phyloP scores from a whole-genome alignment of 2,888 invertebrate species.

The Onthophagus sagittarius region DNA sequence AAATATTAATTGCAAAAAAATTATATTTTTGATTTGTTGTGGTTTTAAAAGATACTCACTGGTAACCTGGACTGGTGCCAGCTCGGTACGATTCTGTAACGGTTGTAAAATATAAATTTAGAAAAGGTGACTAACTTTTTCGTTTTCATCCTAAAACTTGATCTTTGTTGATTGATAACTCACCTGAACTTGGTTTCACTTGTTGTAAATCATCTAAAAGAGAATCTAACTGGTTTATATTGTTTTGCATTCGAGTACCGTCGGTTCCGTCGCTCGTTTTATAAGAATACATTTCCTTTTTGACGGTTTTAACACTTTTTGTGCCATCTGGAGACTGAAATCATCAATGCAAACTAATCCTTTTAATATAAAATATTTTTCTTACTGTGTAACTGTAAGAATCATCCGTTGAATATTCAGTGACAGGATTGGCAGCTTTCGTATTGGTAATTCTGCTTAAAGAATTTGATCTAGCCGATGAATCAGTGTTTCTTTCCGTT shows the following conservation, averaged over 20 bases:
- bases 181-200: slow-evolving; percentile 38
- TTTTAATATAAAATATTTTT: background rate
- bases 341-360: slow-evolving; percentile 1
- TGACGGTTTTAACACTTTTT: slow-evolving; percentile 43
- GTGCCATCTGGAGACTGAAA: slow-evolving; percentile 46
- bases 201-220: slow-evolving; percentile 69
- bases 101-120: slow-evolving; percentile 35
- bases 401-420: slow-evolving; percentile 46
- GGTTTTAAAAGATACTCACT: slow-evolving; percentile 38
- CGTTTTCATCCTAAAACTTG: background rate
- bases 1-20: too few relatives aligned
- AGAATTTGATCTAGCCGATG: slow-evolving; percentile 37
- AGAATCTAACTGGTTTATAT: slow-evolving; percentile 72
- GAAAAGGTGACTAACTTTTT: slow-evolving; percentile 35
- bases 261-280: slow-evolving; percentile 39
- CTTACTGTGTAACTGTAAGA: slow-evolving; percentile 44
- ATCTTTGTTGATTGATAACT: background rate
- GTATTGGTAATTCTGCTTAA: slow-evolving; percentile 40
- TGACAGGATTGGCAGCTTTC: slow-evolving; percentile 44
- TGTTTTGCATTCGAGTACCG: slow-evolving; percentile 50
- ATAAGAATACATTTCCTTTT: slow-evolving; percentile 46
- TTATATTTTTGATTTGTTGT: background rate
- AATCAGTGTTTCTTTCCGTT: slow-evolving; percentile 28
- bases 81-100: slow-evolving; percentile 43
- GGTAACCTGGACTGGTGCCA: slow-evolving; percentile 44